Percentiles rank a stretch among this genome's conserved stretches.
phyloP scores from a whole-genome alignment of 2,888 invertebrate species.

The Mythimna impura region DNA sequence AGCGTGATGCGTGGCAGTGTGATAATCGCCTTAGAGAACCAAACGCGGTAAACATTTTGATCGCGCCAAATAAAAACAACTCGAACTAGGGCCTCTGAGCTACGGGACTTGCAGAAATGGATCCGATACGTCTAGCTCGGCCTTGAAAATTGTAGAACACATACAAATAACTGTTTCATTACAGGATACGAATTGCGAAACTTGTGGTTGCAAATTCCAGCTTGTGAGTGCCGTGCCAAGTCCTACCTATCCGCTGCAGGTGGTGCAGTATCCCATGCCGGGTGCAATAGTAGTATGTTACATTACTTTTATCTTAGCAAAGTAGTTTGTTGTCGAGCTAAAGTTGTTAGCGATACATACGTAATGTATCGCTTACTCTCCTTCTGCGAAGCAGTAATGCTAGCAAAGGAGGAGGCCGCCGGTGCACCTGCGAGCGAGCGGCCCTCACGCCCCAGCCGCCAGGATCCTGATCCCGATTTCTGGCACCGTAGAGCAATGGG shows the following conservation, averaged over 20 bases:
- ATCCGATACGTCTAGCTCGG: too few relatives aligned
- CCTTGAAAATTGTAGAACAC: neutral
- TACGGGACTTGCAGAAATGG: neutral
- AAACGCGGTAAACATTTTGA: too few relatives aligned
- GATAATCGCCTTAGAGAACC: too few relatives aligned
- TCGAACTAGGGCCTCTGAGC: neutral
- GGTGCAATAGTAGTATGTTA: neutral
- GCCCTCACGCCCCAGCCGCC: too few relatives aligned
- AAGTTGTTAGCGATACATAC: too few relatives aligned
- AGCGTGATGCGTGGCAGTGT: too few relatives aligned
- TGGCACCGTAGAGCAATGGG: too few relatives aligned
- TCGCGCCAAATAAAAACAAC: too few relatives aligned
- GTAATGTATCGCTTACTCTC: neutral
- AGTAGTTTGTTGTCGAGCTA: neutral
- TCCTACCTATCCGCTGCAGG: neutral
- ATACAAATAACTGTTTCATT: conserved; percentile 3
- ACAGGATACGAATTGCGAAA: conserved; percentile 11
- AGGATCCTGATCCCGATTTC: too few relatives aligned
- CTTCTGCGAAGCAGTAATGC: too few relatives aligned
- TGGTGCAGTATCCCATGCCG: neutral
- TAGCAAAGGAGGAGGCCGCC: too few relatives aligned
- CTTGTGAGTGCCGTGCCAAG: neutral
- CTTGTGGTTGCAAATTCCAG: conserved; percentile 16
- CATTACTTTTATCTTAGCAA: neutral
- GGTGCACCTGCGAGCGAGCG: too few relatives aligned